These are phyloP conservation scores for Boulengeromyrus knoepffleri DNA, from an alignment of 2,113 vertebrate species.

Conservation along the genomic window DNA sequence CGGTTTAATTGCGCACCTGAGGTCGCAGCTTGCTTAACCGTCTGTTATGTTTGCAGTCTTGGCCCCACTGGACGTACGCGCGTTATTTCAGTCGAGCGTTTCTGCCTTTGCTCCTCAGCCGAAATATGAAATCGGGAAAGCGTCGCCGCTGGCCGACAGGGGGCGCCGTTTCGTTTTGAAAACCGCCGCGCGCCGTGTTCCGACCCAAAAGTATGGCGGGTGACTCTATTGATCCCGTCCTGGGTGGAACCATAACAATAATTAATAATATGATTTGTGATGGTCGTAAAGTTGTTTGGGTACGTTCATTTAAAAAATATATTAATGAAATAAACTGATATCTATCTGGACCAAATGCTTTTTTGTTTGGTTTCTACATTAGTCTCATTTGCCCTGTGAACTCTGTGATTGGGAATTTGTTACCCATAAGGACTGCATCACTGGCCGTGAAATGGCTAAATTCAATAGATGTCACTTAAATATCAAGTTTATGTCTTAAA, in stretches of 20 bases:
- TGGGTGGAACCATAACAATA: not conserved
- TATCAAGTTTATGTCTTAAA: not conserved
- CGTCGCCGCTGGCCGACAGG: constrained; percentile 27
- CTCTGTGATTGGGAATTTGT: not conserved
- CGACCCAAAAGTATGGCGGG: not conserved
- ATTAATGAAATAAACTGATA: not conserved
- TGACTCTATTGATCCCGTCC: not conserved
- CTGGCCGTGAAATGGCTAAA: not conserved
- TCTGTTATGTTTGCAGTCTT: not conserved
- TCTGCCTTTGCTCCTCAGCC: not conserved
- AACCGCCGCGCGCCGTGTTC: constrained; percentile 23
- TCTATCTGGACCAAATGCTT: not conserved
- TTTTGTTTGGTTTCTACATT: not conserved
- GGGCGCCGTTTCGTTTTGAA: constrained; percentile 45
- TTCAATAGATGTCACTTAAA: not conserved
- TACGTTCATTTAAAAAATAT: not conserved
- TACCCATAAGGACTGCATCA: not conserved
- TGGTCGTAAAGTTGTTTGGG: not conserved
- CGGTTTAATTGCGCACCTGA: not conserved
- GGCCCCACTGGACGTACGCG: not conserved
- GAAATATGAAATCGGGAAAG: not conserved
- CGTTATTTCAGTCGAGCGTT: not conserved
- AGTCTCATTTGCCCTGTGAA: not conserved
- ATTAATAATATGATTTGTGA: constrained; percentile 18
- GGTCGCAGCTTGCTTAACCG: not conserved